Evolutionary conservation across 2,888 invertebrate genomes (phyloP).

Genomic region (Protodeltote pygarga): DNA sequence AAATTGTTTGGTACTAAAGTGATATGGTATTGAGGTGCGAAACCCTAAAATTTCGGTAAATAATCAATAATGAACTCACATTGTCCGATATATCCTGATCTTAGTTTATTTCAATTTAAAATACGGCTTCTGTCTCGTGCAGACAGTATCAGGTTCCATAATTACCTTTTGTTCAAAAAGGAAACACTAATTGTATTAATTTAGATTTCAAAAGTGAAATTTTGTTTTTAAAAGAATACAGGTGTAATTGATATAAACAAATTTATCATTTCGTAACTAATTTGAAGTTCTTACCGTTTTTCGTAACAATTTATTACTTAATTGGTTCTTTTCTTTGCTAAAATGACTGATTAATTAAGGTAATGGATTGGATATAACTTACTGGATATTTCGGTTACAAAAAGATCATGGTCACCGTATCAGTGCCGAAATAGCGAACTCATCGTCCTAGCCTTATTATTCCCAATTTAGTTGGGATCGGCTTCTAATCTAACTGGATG

Average conservation of each 20-base stretch:
- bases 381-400: no score
- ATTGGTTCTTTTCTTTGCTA: not conserved
- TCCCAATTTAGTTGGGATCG: no score
- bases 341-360: not conserved
- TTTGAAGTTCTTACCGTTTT: not conserved
- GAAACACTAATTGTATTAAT: slow-evolving; percentile 42
- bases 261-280: slow-evolving; percentile 7
- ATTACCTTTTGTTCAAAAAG: slow-evolving; percentile 29
- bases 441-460: no score
- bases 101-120: slow-evolving; percentile 22
- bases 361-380: no score
- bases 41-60: not conserved
- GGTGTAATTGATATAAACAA: no score
- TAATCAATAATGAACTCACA: not conserved
- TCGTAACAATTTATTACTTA: not conserved
- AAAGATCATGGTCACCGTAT: no score
- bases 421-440: no score
- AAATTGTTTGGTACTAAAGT: no score
- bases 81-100: not conserved
- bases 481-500: no score
- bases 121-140: slow-evolving; percentile 37
- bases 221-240: no score
- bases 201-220: slow-evolving; percentile 19
- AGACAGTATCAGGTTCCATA: slow-evolving; percentile 27
- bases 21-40: no score